Base-by-base conservation (phyloP, 2,797 vertebrate genomes). In the Mionectes olivaceus region DNA sequence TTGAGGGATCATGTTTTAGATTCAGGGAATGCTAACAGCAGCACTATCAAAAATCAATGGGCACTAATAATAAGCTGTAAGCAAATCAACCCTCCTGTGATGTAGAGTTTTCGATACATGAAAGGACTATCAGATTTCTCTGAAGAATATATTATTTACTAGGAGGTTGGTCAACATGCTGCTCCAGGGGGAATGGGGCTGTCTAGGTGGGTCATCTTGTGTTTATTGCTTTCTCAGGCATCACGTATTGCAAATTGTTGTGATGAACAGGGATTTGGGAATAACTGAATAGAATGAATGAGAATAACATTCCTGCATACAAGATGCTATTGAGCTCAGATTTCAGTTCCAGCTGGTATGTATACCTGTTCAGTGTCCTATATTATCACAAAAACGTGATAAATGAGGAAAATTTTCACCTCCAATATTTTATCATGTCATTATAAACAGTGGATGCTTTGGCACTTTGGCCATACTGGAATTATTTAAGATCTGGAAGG, bases 1-100 rank as follows among this genome's bases (percentile, higher is more conserved):
- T 30, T 5, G 49, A 55, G 15, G 30, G 27, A 43, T 68, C 49
- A 41, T n/a, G 7, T 13, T 87, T 67, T 33, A 53, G 57, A 69
- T 83, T 53, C 7, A 43, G 10, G 14, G 19, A 57, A 43, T 47
- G 24, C 13, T 43, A 73, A 82, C 17, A 79, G 37, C 27, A 73
- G 5, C 24, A 46, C 7, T 30, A 25, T 35, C 10, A 25, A 41
- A 94, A 85, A 14, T 18, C 53, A 83, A 50, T 8, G 9, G 11
- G 5, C 5, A 5, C 23, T 49, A 41, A 13, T 11, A 63, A 53
- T 19, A 65, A 74, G 1, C 28, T 75, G 25, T 37, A 70, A 81
- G 25, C 13, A 87, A 41, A 67, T 35, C 35, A 65, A 10, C 1
- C 3, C 0, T 19, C 11, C 13, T 0, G 1, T 43, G 28, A 27